These are phyloP conservation scores for Brachionus angularis DNA, from an alignment of 1,140 invertebrate species.

Conservation along the genomic window DNA sequence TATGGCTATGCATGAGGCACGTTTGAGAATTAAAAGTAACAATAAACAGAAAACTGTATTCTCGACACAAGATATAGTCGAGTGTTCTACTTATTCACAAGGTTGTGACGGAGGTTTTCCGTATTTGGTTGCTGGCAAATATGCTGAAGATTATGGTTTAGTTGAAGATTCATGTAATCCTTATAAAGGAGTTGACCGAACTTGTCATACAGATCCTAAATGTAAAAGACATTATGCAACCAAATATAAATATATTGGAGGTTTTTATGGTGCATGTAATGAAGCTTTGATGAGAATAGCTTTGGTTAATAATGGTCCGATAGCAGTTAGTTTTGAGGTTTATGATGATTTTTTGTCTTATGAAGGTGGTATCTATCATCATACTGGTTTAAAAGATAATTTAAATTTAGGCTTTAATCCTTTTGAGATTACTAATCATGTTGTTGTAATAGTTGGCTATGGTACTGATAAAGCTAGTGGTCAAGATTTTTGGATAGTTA, in stretches of 20 bases:
- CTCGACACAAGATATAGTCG: conserved; percentile 61
- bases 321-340: conserved; percentile 62
- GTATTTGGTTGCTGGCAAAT: conserved; percentile 61
- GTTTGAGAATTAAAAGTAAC: conserved; percentile 57
- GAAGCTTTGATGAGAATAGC: conserved; percentile 61
- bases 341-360: conserved; percentile 50
- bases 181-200: conserved; percentile 55
- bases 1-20: conserved; percentile 56
- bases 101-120: conserved; percentile 63
- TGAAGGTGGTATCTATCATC: conserved; percentile 43
- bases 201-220: conserved; percentile 49
- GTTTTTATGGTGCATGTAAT: conserved; percentile 52
- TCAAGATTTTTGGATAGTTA: conserved; percentile 55
- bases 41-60: conserved; percentile 56
- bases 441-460: conserved; percentile 56
- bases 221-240: conserved; percentile 58
- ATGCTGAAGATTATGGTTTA: conserved; percentile 61
- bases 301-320: conserved; percentile 60
- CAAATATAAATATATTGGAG: conserved; percentile 60
- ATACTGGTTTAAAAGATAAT: conserved; percentile 43
- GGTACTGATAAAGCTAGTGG: conserved; percentile 60
- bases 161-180: conserved; percentile 60
- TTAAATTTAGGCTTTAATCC: conserved; percentile 45
- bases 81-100: conserved; percentile 58
- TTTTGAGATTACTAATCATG: conserved; percentile 53